A percentile compares a stretch with the other conserved stretches of the same genome.
Evolutionary conservation across 2,797 vertebrate genomes (phyloP).

Genomic region (Smutsia gigantea): DNA sequence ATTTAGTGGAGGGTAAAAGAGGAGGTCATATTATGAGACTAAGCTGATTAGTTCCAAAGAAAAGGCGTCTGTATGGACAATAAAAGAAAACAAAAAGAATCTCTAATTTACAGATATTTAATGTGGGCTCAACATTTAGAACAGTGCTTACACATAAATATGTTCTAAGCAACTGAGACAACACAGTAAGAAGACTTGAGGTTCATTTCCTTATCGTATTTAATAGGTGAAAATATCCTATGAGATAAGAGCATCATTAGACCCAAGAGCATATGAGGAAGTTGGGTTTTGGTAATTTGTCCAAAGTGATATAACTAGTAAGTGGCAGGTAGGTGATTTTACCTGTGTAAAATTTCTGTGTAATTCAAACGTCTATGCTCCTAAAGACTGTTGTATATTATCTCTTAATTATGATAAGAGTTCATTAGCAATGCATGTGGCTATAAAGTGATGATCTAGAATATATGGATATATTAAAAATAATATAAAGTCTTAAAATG

Average conservation of each 20-base stretch:
- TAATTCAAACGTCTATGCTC: neutral
- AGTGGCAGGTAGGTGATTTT: neutral
- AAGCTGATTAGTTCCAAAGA: conserved; percentile 1
- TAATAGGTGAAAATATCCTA: neutral
- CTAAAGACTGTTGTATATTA: neutral
- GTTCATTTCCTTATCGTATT: neutral
- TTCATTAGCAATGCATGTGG: neutral
- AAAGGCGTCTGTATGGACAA: neutral
- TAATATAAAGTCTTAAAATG: neutral
- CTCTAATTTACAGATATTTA: neutral
- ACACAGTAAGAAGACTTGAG: neutral
- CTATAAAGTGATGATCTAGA: neutral
- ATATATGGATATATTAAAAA: neutral
- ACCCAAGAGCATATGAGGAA: neutral
- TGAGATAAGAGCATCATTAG: neutral
- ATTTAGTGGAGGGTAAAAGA: neutral
- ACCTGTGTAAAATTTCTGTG: neutral
- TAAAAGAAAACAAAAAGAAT: neutral
- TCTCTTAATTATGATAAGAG: neutral
- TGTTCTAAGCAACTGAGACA: neutral
- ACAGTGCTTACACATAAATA: neutral
- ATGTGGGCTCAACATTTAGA: neutral
- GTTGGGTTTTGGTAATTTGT: neutral
- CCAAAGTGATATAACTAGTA: neutral
- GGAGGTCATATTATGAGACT: neutral